phyloP scores from a whole-genome alignment of 2,888 invertebrate genomes.

The Amblyjoppa fuscipennis region DNA sequence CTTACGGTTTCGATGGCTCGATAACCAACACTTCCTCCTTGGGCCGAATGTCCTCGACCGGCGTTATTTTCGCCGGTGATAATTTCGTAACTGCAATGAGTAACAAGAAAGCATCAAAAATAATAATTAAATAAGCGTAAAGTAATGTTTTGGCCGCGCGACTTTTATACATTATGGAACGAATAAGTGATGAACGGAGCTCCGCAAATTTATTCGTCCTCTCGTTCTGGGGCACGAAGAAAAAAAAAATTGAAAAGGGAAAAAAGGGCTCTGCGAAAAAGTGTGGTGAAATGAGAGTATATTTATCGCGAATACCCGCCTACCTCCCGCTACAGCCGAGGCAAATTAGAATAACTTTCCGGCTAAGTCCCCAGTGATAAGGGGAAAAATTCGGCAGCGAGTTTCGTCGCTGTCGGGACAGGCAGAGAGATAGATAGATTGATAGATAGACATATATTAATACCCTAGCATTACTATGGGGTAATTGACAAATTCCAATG shows the following conservation, averaged over 20 bases:
- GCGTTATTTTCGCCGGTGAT: conserved; percentile 81
- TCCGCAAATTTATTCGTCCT: neutral
- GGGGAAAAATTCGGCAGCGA: conserved; percentile 16
- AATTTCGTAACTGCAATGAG: conserved; percentile 82
- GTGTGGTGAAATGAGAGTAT: neutral
- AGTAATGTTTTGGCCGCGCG: neutral
- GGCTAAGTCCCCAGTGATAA: conserved; percentile 54
- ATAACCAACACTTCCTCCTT: conserved; percentile 79
- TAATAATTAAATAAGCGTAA: conserved; percentile 3
- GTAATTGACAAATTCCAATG: too few species aligned
- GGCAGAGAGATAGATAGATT: neutral
- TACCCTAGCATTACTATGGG: too few species aligned
- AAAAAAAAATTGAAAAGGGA: neutral
- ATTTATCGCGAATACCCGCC: conserved; percentile 17
- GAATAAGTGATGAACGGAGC: neutral
- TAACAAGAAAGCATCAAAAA: conserved; percentile 10
- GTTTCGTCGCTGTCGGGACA: neutral
- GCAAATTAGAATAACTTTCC: conserved; percentile 38
- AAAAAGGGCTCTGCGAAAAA: neutral
- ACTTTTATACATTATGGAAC: conserved; percentile 12
- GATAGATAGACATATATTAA: too few species aligned
- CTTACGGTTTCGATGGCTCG: conserved; percentile 85
- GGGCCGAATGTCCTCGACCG: conserved; percentile 80
- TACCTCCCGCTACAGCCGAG: conserved; percentile 10
- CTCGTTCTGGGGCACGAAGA: neutral